phyloP scores from a whole-genome alignment of 1,140 invertebrate species.

The Anastrepha ludens region DNA sequence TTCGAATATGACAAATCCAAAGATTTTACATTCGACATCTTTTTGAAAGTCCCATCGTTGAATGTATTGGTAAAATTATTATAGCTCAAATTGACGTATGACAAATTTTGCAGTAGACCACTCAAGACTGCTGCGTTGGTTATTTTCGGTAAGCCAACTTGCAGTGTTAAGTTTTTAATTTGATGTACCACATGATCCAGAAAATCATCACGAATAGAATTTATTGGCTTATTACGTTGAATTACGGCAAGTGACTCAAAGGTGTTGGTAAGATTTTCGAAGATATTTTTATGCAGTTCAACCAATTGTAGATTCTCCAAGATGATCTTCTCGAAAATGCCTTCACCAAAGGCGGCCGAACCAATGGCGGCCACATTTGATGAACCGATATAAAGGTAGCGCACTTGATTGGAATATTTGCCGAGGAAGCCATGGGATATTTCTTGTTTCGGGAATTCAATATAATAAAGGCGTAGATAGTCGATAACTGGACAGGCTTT shows the following conservation, averaged over 20 bases:
- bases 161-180: slow-evolving; percentile 59
- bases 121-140: slow-evolving; percentile 63
- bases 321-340: slow-evolving; percentile 59
- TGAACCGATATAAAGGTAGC: slow-evolving; percentile 58
- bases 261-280: slow-evolving; percentile 55
- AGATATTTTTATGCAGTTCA: slow-evolving; percentile 59
- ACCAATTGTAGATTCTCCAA: slow-evolving; percentile 61
- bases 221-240: slow-evolving; percentile 58
- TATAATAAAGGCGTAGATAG: slow-evolving; percentile 61
- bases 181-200: slow-evolving; percentile 62
- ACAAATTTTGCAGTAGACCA: slow-evolving; percentile 58
- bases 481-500: slow-evolving; percentile 48
- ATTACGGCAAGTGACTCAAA: slow-evolving; percentile 59
- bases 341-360: slow-evolving; percentile 61
- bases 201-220: slow-evolving; percentile 58
- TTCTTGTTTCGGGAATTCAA: slow-evolving; percentile 59
- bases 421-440: slow-evolving; percentile 61
- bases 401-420: slow-evolving; percentile 56
- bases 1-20: slow-evolving; percentile 63
- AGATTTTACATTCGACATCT: slow-evolving; percentile 61
- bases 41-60: slow-evolving; percentile 58
- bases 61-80: slow-evolving; percentile 62
- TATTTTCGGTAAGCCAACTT: slow-evolving; percentile 59
- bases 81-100: slow-evolving; percentile 62
- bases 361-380: slow-evolving; percentile 61